Evolutionary conservation across 1,140 invertebrate species (phyloP), one percentile per base, ranked within the genome.

Genomic region (Carcinoscorpius rotundicauda): DNA sequence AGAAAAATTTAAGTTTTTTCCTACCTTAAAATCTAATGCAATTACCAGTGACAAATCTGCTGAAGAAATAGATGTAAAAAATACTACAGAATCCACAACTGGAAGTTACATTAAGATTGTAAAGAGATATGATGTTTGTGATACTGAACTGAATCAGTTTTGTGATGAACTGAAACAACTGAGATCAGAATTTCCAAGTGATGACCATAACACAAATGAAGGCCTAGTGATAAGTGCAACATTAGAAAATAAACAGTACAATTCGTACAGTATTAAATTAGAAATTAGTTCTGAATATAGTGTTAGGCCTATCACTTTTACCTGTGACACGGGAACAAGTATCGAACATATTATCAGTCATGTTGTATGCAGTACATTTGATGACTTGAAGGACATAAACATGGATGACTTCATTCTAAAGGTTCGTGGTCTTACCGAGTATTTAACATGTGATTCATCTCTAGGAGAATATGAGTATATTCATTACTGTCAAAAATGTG

Each of bases 391-490:
- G 11, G 53, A 58, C 48, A 52, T 65, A 29, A 66, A 70, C 61
- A 69, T 73, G 57, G 71, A 74, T 61, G 67, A 74, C 64, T 78
- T 71, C 71, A 62, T 75, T 10, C 67, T 77, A 5, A 76, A 91
- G 83, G 88, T 93, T 62, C 86, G 85, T 81, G 88, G 88, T 11
- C 79, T 86, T 57, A 85, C 86, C 63, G 91, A 94, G 76, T 93
- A 91, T 78, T 78, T 93, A 58, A 68, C 71, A 65, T 61, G 81
- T 79, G 56, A 84, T 80, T 84, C 84, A 8, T 81, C 77, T 51
- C 80, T 97, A 49, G 86, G 85, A 61, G 89, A 95, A 74, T 93
- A 95, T 78, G 90, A 93, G 74, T 96, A 95, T 77, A 86, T 96
- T 64, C 90, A 95, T 74, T 86, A 91, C 70, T 97, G 93, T 78